A percentile compares a stretch with the other conserved stretches of the same genome.
phyloP scores from a whole-genome alignment of 1,140 invertebrate genomes.

The Procambarus virginalis region DNA sequence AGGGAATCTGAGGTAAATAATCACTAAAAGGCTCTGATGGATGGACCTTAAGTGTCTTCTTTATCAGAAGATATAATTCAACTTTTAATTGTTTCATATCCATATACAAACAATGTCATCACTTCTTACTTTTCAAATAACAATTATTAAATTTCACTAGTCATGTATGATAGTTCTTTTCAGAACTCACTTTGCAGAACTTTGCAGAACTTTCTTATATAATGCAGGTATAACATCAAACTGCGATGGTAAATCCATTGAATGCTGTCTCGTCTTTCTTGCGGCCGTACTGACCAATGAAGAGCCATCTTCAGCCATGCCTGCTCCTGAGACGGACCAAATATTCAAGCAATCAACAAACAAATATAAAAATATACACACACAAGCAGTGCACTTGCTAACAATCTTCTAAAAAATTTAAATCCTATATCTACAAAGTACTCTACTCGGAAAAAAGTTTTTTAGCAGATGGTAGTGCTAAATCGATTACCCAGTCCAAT shows the following conservation, averaged over 20 bases:
- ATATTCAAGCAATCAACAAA: conserved; percentile 56
- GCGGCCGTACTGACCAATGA: conserved; percentile 95
- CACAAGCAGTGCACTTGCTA: conserved; percentile 31
- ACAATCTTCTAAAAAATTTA: conserved; percentile 39
- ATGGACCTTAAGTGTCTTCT: conserved; percentile 31
- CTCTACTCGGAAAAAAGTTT: background rate
- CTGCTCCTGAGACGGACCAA: conserved; percentile 76
- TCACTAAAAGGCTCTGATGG: conserved; percentile 31
- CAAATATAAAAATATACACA: conserved; percentile 48
- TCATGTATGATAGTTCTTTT: conserved; percentile 9
- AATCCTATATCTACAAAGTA: conserved; percentile 27
- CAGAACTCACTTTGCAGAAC: no score
- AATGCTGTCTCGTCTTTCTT: conserved; percentile 82
- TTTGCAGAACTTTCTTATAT: no score
- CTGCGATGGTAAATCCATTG: conserved; percentile 75
- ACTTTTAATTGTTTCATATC: conserved; percentile 4
- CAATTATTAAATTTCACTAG: background rate
- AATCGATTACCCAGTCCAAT: background rate
- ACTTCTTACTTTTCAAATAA: conserved; percentile 10
- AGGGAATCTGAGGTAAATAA: conserved; percentile 40
- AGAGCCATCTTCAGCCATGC: conserved; percentile 98
- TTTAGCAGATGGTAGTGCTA: background rate
- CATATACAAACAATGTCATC: background rate
- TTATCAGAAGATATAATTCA: conserved; percentile 16
- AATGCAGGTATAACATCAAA: conserved; percentile 70